Conservation (phyloP, 2,113 vertebrate genomes). For the Varanus salvator region DNA sequence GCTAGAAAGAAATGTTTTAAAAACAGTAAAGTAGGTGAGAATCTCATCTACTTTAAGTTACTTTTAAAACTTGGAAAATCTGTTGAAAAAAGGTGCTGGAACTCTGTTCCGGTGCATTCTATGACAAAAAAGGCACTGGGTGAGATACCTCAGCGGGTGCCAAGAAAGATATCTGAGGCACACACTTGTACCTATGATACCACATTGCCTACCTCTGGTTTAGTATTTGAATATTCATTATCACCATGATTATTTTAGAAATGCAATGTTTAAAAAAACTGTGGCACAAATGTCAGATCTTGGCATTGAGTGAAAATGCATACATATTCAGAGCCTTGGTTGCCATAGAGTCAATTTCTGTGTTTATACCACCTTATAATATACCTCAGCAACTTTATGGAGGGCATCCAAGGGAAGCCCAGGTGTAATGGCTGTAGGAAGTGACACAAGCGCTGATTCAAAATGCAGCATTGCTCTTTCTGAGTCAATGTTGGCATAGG, state of each 20-base stretch:
- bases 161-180: no score
- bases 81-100: no score
- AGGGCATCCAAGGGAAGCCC: rapidly evolving
- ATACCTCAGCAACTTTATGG: not conserved
- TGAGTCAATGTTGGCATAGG: not conserved
- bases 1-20: no score
- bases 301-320: not conserved
- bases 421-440: not conserved
- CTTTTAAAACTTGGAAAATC: no score
- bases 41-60: no score
- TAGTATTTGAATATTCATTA: constrained; percentile 1
- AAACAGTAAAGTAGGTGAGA: no score
- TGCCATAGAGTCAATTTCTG: not conserved
- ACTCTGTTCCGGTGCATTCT: no score
- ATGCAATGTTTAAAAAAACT: not conserved
- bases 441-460: rapidly evolving
- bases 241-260: not conserved
- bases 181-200: no score
- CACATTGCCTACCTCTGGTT: no score
- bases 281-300: not conserved
- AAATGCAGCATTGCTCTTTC: not conserved
- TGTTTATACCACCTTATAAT: not conserved
- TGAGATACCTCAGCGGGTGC: no score
- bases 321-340: not conserved
- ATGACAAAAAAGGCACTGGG: no score